phyloP scores from a whole-genome alignment of 2,113 vertebrate species.

The Oncorhynchus kisutch region DNA sequence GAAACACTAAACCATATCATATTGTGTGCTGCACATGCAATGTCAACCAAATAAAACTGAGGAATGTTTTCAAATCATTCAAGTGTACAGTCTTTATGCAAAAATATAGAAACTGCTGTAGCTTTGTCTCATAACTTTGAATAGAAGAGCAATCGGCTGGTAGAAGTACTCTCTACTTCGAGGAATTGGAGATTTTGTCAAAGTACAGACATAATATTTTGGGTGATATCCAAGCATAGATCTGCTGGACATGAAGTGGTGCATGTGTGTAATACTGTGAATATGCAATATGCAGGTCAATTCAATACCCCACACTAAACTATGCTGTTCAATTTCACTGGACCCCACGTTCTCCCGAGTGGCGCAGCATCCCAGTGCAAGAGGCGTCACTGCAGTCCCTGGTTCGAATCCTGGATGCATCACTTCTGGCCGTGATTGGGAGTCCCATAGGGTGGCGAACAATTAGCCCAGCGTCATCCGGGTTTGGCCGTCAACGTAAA shows the following conservation, averaged over 20 bases:
- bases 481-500: no score
- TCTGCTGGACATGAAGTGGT: neutral
- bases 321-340: neutral
- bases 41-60: conserved; percentile 1
- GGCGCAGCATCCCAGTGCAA: no score
- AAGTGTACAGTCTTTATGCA: neutral
- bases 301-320: neutral
- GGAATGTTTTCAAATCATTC: neutral
- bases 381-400: no score
- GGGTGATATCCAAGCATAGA: neutral
- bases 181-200: no score
- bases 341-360: neutral
- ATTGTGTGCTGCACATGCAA: neutral
- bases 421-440: no score
- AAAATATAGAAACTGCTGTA: neutral
- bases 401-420: no score
- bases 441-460: no score
- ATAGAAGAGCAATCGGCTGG: neutral
- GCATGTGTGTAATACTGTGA: neutral
- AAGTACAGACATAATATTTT: no score
- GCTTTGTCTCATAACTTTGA: no score
- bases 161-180: neutral
- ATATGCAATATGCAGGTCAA: neutral
- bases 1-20: neutral
- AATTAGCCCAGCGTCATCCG: no score